Conservation (phyloP, 2,888 invertebrate species). For the Melanostoma mellinum region DNA sequence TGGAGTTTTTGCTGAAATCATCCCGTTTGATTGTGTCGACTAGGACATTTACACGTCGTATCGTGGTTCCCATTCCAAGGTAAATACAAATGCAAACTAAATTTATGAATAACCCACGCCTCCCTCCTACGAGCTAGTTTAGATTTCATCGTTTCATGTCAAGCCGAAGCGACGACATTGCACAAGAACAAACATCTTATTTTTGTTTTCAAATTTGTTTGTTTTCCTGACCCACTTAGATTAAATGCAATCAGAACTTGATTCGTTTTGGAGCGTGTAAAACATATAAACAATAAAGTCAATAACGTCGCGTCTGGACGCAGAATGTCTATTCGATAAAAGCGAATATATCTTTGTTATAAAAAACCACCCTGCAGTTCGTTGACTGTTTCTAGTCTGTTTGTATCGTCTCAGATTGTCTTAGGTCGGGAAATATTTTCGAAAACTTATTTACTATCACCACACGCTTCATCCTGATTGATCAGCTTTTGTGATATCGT, state of each 20-base stretch:
- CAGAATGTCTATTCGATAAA: not conserved
- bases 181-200: not conserved
- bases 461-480: too few species aligned
- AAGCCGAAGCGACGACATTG: not conserved
- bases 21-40: constrained; percentile 80
- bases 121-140: too few species aligned
- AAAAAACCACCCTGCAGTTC: constrained; percentile 7
- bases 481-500: too few species aligned
- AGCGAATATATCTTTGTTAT: too few species aligned
- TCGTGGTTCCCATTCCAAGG: constrained; percentile 82
- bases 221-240: constrained; percentile 18
- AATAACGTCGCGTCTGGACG: not conserved
- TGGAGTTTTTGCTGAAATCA: constrained; percentile 81
- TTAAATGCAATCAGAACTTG: not conserved
- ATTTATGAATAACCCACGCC: not conserved
- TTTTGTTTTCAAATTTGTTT: not conserved
- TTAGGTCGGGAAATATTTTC: constrained; percentile 5
- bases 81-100: constrained; percentile 74
- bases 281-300: not conserved
- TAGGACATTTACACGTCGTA: constrained; percentile 81
- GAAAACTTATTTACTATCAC: not conserved
- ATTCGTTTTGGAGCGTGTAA: not conserved
- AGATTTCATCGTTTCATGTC: too few species aligned
- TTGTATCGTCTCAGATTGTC: constrained; percentile 13
- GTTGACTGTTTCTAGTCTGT: constrained; percentile 1